These are phyloP conservation scores for Cylloceria caligata DNA, from an alignment of 2,888 invertebrate species.

Conservation along the genomic window DNA sequence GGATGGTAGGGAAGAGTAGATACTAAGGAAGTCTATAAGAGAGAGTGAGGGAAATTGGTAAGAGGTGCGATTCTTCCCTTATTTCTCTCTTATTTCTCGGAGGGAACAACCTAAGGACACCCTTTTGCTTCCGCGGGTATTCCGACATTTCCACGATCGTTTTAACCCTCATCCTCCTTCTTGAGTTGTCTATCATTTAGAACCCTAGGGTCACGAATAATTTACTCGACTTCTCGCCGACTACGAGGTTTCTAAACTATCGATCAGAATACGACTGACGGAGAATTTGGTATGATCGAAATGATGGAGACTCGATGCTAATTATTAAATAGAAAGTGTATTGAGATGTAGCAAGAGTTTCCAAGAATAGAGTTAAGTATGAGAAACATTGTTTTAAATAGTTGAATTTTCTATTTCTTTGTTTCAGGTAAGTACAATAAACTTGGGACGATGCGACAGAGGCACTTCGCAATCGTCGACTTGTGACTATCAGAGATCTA, in stretches of 20 bases:
- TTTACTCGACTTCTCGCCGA: slow-evolving; percentile 43
- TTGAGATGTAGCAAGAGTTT: background rate
- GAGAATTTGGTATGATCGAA: background rate
- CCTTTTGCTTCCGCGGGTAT: slow-evolving; percentile 23
- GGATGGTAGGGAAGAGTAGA: slow-evolving; percentile 68
- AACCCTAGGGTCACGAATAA: slow-evolving; percentile 55
- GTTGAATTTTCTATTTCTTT: slow-evolving; percentile 45
- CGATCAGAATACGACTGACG: slow-evolving; percentile 39
- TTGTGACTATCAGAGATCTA: slow-evolving; percentile 46
- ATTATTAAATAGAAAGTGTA: slow-evolving; percentile 17
- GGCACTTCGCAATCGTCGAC: background rate
- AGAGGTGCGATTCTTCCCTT: slow-evolving; percentile 43
- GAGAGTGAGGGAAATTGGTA: slow-evolving; percentile 59
- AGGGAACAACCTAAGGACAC: slow-evolving; percentile 59
- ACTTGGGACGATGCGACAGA: background rate
- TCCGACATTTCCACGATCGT: slow-evolving; percentile 36
- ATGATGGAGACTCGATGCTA: background rate
- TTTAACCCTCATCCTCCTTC: slow-evolving; percentile 39
- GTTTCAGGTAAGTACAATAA: slow-evolving; percentile 69
- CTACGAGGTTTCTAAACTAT: slow-evolving; percentile 49
- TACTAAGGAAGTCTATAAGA: slow-evolving; percentile 58
- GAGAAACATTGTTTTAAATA: slow-evolving; percentile 25
- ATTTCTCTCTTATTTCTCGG: slow-evolving; percentile 47
- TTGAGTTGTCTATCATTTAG: slow-evolving; percentile 62
- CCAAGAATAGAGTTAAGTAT: slow-evolving; percentile 28